Conservation (phyloP, 2,888 invertebrate species). For the Ctenicera cuprea region DNA sequence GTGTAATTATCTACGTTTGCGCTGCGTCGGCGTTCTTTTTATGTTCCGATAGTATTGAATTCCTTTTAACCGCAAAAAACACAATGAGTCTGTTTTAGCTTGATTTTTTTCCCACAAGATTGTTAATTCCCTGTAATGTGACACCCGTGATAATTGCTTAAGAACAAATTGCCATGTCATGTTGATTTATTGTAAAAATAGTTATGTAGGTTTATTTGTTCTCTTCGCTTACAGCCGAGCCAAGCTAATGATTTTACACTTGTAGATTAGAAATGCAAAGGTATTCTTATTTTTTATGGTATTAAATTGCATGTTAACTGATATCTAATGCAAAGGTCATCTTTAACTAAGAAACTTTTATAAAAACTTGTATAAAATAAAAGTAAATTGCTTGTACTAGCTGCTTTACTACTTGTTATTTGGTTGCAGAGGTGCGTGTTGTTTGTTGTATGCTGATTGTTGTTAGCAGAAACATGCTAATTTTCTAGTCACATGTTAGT, state of each 20-base stretch:
- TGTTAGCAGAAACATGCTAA: conserved; percentile 21
- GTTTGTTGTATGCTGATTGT: conserved; percentile 28
- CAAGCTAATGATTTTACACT: too few species aligned
- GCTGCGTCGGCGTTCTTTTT: conserved; percentile 38
- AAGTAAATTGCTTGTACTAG: not conserved
- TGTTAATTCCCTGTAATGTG: conserved; percentile 18
- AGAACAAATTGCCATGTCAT: not conserved
- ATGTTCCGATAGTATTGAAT: conserved; percentile 38
- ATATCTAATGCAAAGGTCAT: not conserved
- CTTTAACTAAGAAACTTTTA: conserved; percentile 3
- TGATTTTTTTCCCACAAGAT: conserved; percentile 6
- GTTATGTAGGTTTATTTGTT: not conserved
- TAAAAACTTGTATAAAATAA: not conserved
- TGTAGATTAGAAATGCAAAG: too few species aligned
- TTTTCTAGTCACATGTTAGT: conserved; percentile 26
- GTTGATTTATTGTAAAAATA: not conserved
- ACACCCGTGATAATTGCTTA: conserved; percentile 35
- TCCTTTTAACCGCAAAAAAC: conserved; percentile 39
- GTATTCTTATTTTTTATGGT: not conserved
- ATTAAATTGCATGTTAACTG: not conserved
- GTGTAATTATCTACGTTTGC: conserved; percentile 38
- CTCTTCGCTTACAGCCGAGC: not conserved
- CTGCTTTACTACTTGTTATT: not conserved
- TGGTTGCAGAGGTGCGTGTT: not conserved
- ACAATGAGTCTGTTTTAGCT: conserved; percentile 27